Evolutionary conservation across 2,113 vertebrate species (phyloP), one percentile per base, ranked within the genome.

Genomic region (Corvus moneduloides): DNA sequence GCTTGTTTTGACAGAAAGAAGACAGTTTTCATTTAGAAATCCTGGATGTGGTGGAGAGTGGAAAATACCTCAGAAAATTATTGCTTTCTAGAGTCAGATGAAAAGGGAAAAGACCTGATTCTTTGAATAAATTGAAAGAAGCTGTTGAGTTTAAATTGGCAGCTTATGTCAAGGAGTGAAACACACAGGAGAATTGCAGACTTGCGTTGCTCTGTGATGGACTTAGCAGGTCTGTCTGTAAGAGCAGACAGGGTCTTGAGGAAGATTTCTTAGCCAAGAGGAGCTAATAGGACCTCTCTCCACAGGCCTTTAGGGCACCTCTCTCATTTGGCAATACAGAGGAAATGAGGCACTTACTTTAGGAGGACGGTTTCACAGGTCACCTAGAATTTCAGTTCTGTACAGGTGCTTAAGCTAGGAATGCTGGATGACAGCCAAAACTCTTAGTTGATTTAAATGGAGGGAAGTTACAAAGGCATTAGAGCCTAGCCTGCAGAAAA

Each of bases 131-230:
- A 78, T 43, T 72, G 69, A 75, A 87, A 91, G 54, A 91, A 82
- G 69, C 84, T 92, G 44, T 73, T 93, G 69, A 51, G 58, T 67
- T 96, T 89, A 74, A 92, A 58, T 52, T 94, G 87, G 37, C 73
- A 91, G 54, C 22, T 11, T 72, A 28, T 68, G 64, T 71, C 0
- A 0, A 68, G 49, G 48, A 92, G 46, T 58, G 49, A 78, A 94
- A 48, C 33, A 19, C 0, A 0, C 49, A 69, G 44, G 66, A 81
- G 66, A 82, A 72, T 0, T 92, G n/a, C 41, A 68, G 35, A 16
- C 35, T 91, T 76, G 28, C 16, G n/a, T 69, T 79, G n/a, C 26
- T 85, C 37, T 58, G 32, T 86, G 51, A 62, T 95, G 63, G 39
- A 67, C 23, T 80, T 88, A 62, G 46, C 59, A 73, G 62, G 26